These are phyloP conservation scores for Argopecten irradians DNA, from an alignment of 1,140 invertebrate genomes.

Conservation along the genomic window DNA sequence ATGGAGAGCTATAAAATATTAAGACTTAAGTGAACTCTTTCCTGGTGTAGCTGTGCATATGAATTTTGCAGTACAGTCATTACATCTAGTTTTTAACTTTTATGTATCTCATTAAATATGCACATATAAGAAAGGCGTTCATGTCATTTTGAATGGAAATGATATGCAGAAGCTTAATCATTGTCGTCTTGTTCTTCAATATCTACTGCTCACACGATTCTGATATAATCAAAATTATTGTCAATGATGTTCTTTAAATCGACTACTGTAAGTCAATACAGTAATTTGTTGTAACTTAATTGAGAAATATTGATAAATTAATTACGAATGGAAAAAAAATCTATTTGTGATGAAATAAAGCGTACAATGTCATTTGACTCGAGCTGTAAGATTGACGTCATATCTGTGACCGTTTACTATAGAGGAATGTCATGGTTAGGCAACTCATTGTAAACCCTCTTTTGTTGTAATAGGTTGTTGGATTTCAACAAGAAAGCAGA, in stretches of 20 bases:
- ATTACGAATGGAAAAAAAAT: neutral
- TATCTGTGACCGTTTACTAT: neutral
- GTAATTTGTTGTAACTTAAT: no score
- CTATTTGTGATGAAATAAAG: neutral
- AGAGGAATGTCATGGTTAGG: neutral
- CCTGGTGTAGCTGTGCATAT: neutral
- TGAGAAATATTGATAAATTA: neutral
- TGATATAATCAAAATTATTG: neutral
- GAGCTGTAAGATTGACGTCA: neutral
- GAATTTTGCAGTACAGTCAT: neutral
- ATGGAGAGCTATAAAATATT: neutral
- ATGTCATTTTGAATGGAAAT: neutral
- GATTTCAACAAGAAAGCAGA: conserved; percentile 2
- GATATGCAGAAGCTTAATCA: neutral
- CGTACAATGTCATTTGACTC: neutral
- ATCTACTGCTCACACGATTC: neutral
- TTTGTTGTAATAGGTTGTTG: neutral
- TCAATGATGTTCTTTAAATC: neutral
- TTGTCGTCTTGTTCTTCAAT: neutral
- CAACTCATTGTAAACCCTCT: neutral
- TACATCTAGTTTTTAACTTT: no score
- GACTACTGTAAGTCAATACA: neutral
- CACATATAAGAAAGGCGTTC: neutral
- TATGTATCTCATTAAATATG: neutral
- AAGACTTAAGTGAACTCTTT: neutral